Percentiles rank a stretch among this genome's conserved stretches.
Conservation (phyloP, 2,113 vertebrate genomes). For the Hoplias malabaricus region DNA sequence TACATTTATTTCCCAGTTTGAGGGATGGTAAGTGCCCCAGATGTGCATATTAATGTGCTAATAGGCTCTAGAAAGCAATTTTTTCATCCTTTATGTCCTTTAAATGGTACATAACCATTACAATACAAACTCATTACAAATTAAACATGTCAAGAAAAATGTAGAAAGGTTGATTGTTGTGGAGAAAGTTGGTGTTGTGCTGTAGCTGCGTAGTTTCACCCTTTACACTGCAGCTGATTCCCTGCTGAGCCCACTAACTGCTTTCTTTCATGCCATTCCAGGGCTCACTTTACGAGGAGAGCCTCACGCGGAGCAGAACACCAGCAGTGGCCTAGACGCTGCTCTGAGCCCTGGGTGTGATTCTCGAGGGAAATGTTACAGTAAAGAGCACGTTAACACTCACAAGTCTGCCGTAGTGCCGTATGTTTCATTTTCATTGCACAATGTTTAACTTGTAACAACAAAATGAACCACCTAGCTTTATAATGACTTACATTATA, state of each 20-base stretch:
- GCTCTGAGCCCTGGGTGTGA: background rate
- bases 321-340: background rate
- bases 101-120: no score
- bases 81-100: no score
- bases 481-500: no score
- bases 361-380: background rate
- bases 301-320: background rate
- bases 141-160: no score
- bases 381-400: background rate
- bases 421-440: no score
- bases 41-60: no score
- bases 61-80: no score
- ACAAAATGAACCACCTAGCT: no score
- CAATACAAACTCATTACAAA: no score
- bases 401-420: background rate
- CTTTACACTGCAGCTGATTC: background rate
- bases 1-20: no score
- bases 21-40: no score
- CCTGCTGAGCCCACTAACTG: background rate
- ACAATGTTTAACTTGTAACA: no score
- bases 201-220: background rate
- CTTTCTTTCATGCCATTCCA: background rate
- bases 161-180: background rate
- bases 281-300: background rate
- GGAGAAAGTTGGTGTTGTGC: background rate